phyloP scores from a whole-genome alignment of 2,888 invertebrate genomes.

The Carpatolechia fugitivella region DNA sequence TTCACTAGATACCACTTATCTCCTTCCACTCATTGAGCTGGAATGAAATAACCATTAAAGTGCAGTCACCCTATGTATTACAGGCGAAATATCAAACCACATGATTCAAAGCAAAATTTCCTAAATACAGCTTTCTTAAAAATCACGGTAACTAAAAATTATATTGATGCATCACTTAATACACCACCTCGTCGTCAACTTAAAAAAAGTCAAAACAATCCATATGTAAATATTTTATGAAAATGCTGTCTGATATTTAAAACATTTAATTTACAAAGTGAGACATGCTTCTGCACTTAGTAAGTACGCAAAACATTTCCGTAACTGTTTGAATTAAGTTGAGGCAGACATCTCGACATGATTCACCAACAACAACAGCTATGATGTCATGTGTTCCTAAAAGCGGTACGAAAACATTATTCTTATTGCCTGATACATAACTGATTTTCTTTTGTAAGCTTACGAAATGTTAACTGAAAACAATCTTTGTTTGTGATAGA shows the following conservation, averaged over 20 bases:
- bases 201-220: no score
- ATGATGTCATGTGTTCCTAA: slow-evolving; percentile 2
- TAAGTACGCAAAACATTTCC: background rate
- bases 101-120: no score
- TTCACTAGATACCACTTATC: background rate
- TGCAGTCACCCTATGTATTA: no score
- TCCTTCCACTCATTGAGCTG: background rate
- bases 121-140: no score
- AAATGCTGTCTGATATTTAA: background rate
- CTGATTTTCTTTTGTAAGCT: background rate
- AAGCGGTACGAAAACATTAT: background rate
- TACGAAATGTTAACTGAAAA: background rate
- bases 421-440: no score
- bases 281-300: background rate
- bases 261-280: background rate
- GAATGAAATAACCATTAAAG: background rate
- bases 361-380: background rate
- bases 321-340: background rate
- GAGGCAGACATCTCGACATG: background rate
- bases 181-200: no score
- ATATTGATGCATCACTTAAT: no score
- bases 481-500: no score
- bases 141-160: no score
- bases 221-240: background rate
- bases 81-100: no score